Conservation (phyloP, 2,113 vertebrate genomes). For the Cynoglossus semilaevis region DNA sequence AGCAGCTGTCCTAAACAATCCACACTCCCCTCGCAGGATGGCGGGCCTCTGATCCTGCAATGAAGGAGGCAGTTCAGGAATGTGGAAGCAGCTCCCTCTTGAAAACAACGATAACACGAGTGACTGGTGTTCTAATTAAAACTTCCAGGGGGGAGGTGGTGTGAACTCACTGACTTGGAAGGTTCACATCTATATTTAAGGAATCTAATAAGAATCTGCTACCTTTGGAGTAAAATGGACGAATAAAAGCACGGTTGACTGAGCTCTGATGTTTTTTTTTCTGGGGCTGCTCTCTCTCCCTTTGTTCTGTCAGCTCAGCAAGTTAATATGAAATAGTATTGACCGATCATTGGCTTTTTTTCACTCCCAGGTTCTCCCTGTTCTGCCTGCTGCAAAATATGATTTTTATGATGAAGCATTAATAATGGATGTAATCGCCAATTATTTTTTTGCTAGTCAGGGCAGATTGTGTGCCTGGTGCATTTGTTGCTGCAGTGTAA, state of each 20-base stretch:
- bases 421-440: conserved; percentile 63
- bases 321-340: conserved; percentile 53
- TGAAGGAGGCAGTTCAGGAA: conserved; percentile 67
- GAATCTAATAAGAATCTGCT: conserved; percentile 68
- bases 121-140: conserved; percentile 78
- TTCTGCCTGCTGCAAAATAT: conserved; percentile 49
- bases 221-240: conserved; percentile 51
- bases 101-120: conserved; percentile 67
- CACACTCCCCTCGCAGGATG: conserved; percentile 4
- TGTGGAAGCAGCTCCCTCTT: conserved; percentile 64
- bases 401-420: conserved; percentile 66
- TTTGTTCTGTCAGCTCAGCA: conserved; percentile 50
- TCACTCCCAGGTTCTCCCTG: conserved; percentile 9
- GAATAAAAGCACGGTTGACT: conserved; percentile 29
- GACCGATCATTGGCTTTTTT: conserved; percentile 56
- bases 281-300: conserved; percentile 38
- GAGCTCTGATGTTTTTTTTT: conserved; percentile 18
- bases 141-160: conserved; percentile 68
- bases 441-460: conserved; percentile 45
- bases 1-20: conserved; percentile 13
- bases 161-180: conserved; percentile 57
- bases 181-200: conserved; percentile 68
- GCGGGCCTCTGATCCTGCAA: conserved; percentile 46
- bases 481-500: conserved; percentile 53
- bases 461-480: conserved; percentile 44